phyloP scores from a whole-genome alignment of 2,888 invertebrate species.

The Drosophila ochracea region DNA sequence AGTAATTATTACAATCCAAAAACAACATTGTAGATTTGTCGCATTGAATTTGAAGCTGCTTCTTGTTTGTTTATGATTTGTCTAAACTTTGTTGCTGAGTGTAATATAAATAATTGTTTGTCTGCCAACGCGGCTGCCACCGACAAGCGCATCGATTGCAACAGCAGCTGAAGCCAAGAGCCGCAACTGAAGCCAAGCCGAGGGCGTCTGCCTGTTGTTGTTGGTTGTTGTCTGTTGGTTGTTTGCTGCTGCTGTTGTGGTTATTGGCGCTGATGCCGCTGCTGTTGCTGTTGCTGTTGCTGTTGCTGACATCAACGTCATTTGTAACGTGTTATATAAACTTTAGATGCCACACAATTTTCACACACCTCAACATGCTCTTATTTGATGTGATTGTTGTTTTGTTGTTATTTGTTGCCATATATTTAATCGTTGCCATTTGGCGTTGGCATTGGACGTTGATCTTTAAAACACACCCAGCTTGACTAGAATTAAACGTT shows the following conservation, averaged over 20 bases:
- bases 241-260: slow-evolving; percentile 9
- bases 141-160: slow-evolving; percentile 67
- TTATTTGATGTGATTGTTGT: slow-evolving; percentile 20
- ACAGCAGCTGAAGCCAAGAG: slow-evolving; percentile 50
- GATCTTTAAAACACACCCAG: slow-evolving; percentile 55
- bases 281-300: too few relatives aligned
- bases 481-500: slow-evolving; percentile 22
- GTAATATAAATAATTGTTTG: slow-evolving; percentile 51
- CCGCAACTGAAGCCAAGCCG: slow-evolving; percentile 18
- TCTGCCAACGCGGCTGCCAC: slow-evolving; percentile 35
- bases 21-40: neutral
- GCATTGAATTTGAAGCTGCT: neutral
- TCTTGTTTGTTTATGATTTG: neutral
- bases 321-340: slow-evolving; percentile 69
- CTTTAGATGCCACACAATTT: slow-evolving; percentile 75
- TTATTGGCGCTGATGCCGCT: slow-evolving; percentile 9
- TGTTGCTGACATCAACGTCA: slow-evolving; percentile 34
- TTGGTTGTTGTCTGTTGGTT: slow-evolving; percentile 8
- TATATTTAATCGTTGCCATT: slow-evolving; percentile 61
- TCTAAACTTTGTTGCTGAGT: slow-evolving; percentile 42
- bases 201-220: slow-evolving; percentile 15
- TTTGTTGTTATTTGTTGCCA: slow-evolving; percentile 5
- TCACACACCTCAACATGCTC: slow-evolving; percentile 54
- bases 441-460: slow-evolving; percentile 68
- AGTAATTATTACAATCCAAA: neutral